Base-by-base conservation (phyloP, 2,113 vertebrate species). In the Calypte anna region DNA sequence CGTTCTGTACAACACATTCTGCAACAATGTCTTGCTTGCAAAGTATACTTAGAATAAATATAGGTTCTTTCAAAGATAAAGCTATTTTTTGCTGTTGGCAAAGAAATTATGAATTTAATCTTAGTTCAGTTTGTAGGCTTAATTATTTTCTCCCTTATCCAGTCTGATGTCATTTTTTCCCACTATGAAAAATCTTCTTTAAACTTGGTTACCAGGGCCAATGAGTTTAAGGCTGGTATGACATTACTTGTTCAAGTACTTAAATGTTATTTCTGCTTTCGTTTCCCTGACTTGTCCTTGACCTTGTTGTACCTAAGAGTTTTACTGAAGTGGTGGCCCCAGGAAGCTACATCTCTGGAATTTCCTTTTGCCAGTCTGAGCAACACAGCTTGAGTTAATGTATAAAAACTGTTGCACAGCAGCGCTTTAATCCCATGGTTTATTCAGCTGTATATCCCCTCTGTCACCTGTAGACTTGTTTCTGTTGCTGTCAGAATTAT, bases 281-380 rank as follows among this genome's bases (percentile, higher is more conserved):
- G 63, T 91, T 96, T 92, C 74, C 58, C 84, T 95, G 91, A 96
- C 94, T 97, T 44, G 92, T 94, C 43, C 48, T 92, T 97, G 96
- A 98, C 97, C 94, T 96, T 88, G 51, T 92, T 88, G 84, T 95
- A 83, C 92, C 80, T 94, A 97, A 96, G 89, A 87, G 70, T 90
- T 97, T 94, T 86, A 74, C 86, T 86, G 74, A 81, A 88, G 50
- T 82, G 8, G 22, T 97, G 93, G 84, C 95, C 89, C 48, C 70
- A 91, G 90, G 93, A 83, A 94, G 31, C 86, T 93, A 93, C 73
- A 96, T 80, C 94, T 97, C 96, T 97, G 96, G 92, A 86, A 93
- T 90, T 97, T 97, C 82, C 93, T 95, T 94, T 93, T 94, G 62
- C 14, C 85, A 27, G 62, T 67, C 64, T 59, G 38, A 96, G 40